phyloP scores from a whole-genome alignment of 2,888 invertebrate species.

The Hypena proboscidalis region DNA sequence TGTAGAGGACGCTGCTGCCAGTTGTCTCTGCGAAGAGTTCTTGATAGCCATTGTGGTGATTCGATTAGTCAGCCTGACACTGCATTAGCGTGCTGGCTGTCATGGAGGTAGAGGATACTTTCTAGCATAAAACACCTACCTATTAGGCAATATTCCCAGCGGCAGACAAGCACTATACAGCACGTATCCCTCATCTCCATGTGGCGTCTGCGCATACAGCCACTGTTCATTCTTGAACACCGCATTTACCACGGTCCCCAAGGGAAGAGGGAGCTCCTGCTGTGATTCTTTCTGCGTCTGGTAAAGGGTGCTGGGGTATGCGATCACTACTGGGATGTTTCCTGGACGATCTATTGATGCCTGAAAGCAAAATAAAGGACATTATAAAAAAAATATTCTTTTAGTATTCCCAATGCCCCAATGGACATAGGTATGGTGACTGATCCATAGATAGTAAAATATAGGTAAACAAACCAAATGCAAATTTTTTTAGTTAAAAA shows the following conservation, averaged over 20 bases:
- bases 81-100: no score
- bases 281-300: slow-evolving; percentile 90
- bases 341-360: slow-evolving; percentile 92
- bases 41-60: no score
- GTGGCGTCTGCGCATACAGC: slow-evolving; percentile 94
- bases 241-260: slow-evolving; percentile 94
- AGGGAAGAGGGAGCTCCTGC: slow-evolving; percentile 88
- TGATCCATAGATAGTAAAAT: no score
- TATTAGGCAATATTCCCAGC: slow-evolving; percentile 88
- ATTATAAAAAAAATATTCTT: background rate
- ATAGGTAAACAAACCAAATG: no score
- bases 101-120: no score
- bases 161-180: slow-evolving; percentile 91
- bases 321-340: slow-evolving; percentile 93
- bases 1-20: no score
- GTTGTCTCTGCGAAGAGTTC: no score
- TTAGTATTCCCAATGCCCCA: background rate
- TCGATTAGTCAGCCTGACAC: no score
- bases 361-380: slow-evolving; percentile 63
- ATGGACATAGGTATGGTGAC: no score
- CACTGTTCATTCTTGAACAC: slow-evolving; percentile 94
- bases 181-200: slow-evolving; percentile 93
- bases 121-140: slow-evolving; percentile 57
- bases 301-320: slow-evolving; percentile 90
- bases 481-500: no score